phyloP scores from a whole-genome alignment of 1,140 invertebrate species.

The Nebria ingens region DNA sequence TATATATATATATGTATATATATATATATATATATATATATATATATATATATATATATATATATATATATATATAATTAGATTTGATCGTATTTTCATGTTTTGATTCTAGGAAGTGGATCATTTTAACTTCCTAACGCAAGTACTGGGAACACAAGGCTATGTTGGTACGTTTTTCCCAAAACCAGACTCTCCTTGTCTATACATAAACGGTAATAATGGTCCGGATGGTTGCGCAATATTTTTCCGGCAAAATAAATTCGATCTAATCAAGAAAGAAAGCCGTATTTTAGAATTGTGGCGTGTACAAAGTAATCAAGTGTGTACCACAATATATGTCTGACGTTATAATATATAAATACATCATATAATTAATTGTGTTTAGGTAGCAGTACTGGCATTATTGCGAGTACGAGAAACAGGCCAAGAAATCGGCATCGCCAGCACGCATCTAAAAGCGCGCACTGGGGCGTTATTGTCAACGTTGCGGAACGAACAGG shows the following conservation, averaged over 20 bases:
- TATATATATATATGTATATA: too few species aligned
- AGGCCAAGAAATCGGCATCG: constrained; percentile 51
- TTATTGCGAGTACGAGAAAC: constrained; percentile 43
- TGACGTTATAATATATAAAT: constrained; percentile 3
- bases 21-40: too few species aligned
- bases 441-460: constrained; percentile 70
- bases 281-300: constrained; percentile 56
- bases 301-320: constrained; percentile 62
- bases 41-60: too few species aligned
- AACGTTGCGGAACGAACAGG: constrained; percentile 62
- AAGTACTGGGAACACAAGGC: constrained; percentile 49
- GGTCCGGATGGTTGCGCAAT: constrained; percentile 74
- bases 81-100: too few species aligned
- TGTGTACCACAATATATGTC: constrained; percentile 24
- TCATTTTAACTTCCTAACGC: constrained; percentile 59
- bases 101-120: constrained; percentile 54
- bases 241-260: constrained; percentile 55
- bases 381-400: constrained; percentile 51
- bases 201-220: constrained; percentile 60
- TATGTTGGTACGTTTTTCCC: constrained; percentile 63
- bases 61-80: too few species aligned
- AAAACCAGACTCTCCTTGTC: constrained; percentile 70
- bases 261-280: constrained; percentile 47
- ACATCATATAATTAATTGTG: constrained; percentile 13
- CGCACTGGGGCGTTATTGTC: constrained; percentile 56